Percentiles rank a stretch among this genome's conserved stretches.
These are phyloP conservation scores for Corythornis cristatus DNA, from an alignment of 2,113 vertebrate genomes.

Conservation along the genomic window DNA sequence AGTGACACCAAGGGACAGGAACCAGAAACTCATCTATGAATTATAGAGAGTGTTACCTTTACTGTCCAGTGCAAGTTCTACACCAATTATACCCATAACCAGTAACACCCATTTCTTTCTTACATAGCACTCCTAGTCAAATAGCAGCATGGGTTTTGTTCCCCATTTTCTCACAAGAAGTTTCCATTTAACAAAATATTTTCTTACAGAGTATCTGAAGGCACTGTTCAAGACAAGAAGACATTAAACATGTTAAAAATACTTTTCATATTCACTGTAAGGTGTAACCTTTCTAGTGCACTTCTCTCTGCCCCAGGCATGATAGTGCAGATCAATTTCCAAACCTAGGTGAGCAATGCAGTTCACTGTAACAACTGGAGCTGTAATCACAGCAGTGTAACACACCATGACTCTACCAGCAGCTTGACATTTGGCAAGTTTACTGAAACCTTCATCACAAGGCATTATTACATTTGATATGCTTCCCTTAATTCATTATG, in stretches of 20 bases:
- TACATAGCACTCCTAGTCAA: not conserved
- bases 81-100: not conserved
- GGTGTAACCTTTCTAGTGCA: constrained; percentile 1
- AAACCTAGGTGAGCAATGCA: constrained; percentile 17
- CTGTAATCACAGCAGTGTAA: not conserved
- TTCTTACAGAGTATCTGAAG: not conserved
- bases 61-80: not conserved
- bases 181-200: not conserved
- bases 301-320: not conserved
- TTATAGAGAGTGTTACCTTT: not conserved
- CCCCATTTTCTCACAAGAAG: not conserved
- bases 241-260: not conserved
- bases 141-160: not conserved
- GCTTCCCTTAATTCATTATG: constrained; percentile 42
- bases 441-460: constrained; percentile 41
- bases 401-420: not conserved
- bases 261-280: constrained; percentile 21
- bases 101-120: not conserved
- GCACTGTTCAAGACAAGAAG: not conserved
- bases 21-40: not conserved
- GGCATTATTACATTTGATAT: constrained; percentile 30
- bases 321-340: constrained; percentile 17
- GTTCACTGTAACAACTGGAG: constrained; percentile 29
- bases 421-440: constrained; percentile 46
- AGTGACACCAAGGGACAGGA: not conserved